A percentile compares a stretch with the other conserved stretches of the same genome.
phyloP scores from a whole-genome alignment of 2,888 invertebrate genomes.

The Hyles lineata region DNA sequence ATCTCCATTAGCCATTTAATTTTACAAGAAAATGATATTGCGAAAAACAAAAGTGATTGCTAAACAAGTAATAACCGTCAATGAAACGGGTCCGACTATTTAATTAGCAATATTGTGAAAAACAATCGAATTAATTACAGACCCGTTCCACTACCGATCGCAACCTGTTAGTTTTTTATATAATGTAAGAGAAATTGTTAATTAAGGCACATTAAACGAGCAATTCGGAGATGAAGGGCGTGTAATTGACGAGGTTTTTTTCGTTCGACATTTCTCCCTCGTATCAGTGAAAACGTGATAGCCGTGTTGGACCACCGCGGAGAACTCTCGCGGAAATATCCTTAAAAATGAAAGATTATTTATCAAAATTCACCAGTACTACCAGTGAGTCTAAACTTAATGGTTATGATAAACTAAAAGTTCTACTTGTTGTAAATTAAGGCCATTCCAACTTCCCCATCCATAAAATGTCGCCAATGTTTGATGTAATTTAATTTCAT shows the following conservation, averaged over 20 bases:
- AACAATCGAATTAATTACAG: not conserved
- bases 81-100: not conserved
- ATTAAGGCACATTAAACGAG: conserved; percentile 19
- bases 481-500: too few relatives aligned
- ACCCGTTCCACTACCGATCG: not conserved
- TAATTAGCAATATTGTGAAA: not conserved
- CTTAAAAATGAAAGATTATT: too few relatives aligned
- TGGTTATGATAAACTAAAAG: too few relatives aligned
- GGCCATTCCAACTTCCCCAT: too few relatives aligned
- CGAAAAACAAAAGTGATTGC: not conserved
- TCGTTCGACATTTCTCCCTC: conserved; percentile 1
- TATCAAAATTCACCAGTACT: too few relatives aligned
- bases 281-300: not conserved
- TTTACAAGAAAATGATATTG: too few relatives aligned
- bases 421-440: too few relatives aligned
- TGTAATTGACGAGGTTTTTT: conserved; percentile 16
- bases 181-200: conserved; percentile 17
- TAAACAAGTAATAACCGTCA: not conserved
- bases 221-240: conserved; percentile 13
- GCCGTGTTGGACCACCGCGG: not conserved
- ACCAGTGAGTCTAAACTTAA: too few relatives aligned
- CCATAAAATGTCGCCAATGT: too few relatives aligned
- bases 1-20: too few relatives aligned
- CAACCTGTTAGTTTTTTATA: conserved; percentile 14
- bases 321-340: not conserved